A percentile compares a stretch with the other conserved stretches of the same genome.
These are phyloP conservation scores for Sitta europaea DNA, from an alignment of 2,113 vertebrate genomes.

Conservation along the genomic window DNA sequence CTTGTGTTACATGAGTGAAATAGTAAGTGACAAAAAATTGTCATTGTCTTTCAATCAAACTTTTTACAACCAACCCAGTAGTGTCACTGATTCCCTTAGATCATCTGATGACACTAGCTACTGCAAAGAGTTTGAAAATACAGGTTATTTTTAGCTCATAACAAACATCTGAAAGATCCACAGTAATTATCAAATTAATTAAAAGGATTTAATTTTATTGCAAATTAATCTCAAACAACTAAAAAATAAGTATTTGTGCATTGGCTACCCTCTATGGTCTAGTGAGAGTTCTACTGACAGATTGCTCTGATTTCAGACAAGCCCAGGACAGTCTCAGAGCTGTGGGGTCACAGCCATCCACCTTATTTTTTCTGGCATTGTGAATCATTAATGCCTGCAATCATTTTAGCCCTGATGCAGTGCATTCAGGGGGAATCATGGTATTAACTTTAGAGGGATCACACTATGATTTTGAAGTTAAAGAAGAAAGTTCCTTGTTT, in stretches of 20 bases:
- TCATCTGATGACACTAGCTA: not conserved
- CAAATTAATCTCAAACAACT: not conserved
- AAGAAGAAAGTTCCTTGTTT: not conserved
- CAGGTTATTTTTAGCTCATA: not conserved
- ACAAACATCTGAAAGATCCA: rapidly evolving
- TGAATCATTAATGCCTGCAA: not conserved
- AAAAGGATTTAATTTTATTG: not conserved
- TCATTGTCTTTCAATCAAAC: not conserved
- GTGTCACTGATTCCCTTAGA: not conserved
- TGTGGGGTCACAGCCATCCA: not conserved
- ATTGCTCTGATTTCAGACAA: not conserved
- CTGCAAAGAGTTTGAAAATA: not conserved
- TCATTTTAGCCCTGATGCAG: not conserved
- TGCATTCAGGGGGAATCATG: not conserved
- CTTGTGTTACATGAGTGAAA: not conserved
- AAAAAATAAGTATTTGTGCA: not conserved
- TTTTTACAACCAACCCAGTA: not conserved
- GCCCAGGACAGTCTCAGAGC: not conserved
- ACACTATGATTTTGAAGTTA: not conserved
- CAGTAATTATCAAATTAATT: not conserved
- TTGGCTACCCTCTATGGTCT: not conserved
- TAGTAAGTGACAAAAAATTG: not conserved
- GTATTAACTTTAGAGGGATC: not conserved
- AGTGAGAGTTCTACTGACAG: not conserved
- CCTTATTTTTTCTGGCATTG: not conserved